A percentile compares a stretch with the other conserved stretches of the same genome.
phyloP scores from a whole-genome alignment of 2,113 vertebrate species.

The Alethe diademata region DNA sequence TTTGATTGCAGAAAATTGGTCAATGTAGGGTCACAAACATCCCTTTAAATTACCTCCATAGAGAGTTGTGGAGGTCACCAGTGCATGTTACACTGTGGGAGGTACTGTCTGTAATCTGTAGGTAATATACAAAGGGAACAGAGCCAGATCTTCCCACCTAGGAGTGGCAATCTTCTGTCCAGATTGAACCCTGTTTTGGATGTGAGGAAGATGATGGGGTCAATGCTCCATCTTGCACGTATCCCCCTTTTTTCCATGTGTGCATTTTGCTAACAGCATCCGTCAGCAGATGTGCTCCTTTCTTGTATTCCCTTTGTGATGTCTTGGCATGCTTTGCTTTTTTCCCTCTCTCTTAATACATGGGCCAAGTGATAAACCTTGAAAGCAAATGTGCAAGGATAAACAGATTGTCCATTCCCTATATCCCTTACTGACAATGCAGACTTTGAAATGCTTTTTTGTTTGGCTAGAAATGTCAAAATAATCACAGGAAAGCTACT shows the following conservation, averaged over 20 bases:
- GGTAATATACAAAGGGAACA: neutral
- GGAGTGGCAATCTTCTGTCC: neutral
- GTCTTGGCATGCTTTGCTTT: neutral
- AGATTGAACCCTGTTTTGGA: neutral
- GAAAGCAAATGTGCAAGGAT: neutral
- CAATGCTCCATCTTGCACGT: neutral
- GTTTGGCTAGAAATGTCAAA: constrained; percentile 6
- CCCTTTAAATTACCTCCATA: neutral
- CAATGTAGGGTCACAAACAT: neutral
- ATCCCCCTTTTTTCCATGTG: neutral
- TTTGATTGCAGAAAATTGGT: neutral
- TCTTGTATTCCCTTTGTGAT: neutral
- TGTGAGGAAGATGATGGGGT: neutral
- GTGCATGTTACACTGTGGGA: neutral
- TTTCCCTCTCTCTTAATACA: fast-evolving
- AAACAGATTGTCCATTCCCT: neutral
- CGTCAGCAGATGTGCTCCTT: neutral
- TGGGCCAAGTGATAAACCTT: neutral
- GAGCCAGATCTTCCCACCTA: neutral
- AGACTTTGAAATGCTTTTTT: constrained; percentile 13
- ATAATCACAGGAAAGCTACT: neutral
- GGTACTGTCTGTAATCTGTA: neutral
- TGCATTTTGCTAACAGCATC: neutral
- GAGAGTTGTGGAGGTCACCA: neutral
- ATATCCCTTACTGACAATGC: neutral